Base-by-base conservation (phyloP, 2,888 invertebrate genomes). In the Endotricha flammealis region DNA sequence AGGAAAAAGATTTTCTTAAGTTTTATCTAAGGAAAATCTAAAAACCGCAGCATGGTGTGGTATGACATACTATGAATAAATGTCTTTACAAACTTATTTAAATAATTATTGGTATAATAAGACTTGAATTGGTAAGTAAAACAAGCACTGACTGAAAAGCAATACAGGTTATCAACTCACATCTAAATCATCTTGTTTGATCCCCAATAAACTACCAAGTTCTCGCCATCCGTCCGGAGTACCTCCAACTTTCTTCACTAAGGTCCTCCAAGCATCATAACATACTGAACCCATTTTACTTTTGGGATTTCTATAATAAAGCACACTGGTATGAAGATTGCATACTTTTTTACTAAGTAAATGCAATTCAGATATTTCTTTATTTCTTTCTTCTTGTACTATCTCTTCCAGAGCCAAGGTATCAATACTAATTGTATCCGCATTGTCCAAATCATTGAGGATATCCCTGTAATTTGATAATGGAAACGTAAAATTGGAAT, bases 191-290 rank as follows among this genome's bases (percentile, higher is more conserved):
- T 76, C 71, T 28, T 70, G 68, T 27, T 66, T 50, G 32, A 86
- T 60, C 20, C 72, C 77, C 23, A 86, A 50, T 36, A 54, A 57
- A 49, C 64, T 55, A n/a, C 86, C 86, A 22, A 86, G 60, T 28
- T 81, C 79, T 38, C 60, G 67, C 83, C 85, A 86, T 12, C 73
- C 75, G 52, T 82, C 69, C 2, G 68, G 71, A 8, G 78, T 67
- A 2, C 85, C 83, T 12, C 83, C 83, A 3, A 85, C 59, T 53
- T 66, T 72, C 39, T 75, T 82, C 3, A 86, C 60, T 10, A 85
- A 44, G 1, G 61, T 71, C 44, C 63, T 72, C 85, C 85, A 85
- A 17, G 75, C 70, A 39, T 81, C 75, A 43, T 78, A 79, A 42
- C 83, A 82, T 5, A 66, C 65, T 31, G 59, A 36, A 14, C 85